Evolutionary conservation across 2,888 invertebrate genomes (phyloP).

Genomic region (Cheilosia grossa): DNA sequence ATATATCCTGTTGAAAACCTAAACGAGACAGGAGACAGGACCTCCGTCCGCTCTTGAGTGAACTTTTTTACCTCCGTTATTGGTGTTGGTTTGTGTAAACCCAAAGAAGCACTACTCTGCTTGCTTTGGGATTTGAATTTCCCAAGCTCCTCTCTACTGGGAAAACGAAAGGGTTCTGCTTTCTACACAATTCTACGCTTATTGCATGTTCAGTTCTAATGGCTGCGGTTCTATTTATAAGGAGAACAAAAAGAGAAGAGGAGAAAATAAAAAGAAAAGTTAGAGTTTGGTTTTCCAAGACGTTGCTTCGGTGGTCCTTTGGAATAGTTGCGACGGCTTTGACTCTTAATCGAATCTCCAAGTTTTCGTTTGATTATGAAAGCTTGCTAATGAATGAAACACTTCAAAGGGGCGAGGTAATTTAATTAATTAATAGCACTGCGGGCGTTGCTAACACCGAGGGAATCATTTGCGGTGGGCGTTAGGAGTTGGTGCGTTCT

Average conservation of each 20-base stretch:
- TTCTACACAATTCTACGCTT: neutral
- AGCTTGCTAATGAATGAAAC: slow-evolving; percentile 48
- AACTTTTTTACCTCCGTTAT: slow-evolving; percentile 29
- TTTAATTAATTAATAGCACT: slow-evolving; percentile 46
- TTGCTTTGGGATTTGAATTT: slow-evolving; percentile 28
- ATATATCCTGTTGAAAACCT: slow-evolving; percentile 4
- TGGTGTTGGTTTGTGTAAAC: slow-evolving; percentile 21
- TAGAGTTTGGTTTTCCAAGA: slow-evolving; percentile 9
- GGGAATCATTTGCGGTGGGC: neutral
- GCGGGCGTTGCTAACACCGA: neutral
- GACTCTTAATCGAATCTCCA: slow-evolving; percentile 56
- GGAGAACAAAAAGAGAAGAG: too few species aligned
- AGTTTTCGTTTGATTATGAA: slow-evolving; percentile 63
- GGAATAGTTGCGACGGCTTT: slow-evolving; percentile 39
- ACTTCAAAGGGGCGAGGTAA: slow-evolving; percentile 32
- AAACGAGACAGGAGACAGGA: neutral
- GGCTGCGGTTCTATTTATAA: slow-evolving; percentile 6
- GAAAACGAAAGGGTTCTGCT: too few species aligned
- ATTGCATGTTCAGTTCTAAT: slow-evolving; percentile 15
- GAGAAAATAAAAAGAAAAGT: neutral
- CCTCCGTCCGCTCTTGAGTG: neutral
- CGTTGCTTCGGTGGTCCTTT: neutral
- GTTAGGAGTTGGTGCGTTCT: neutral
- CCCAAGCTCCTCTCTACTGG: neutral
- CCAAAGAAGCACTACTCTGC: neutral